These are phyloP conservation scores for Pseudeuparius sepicola DNA, from an alignment of 2,888 invertebrate species.

Conservation along the genomic window DNA sequence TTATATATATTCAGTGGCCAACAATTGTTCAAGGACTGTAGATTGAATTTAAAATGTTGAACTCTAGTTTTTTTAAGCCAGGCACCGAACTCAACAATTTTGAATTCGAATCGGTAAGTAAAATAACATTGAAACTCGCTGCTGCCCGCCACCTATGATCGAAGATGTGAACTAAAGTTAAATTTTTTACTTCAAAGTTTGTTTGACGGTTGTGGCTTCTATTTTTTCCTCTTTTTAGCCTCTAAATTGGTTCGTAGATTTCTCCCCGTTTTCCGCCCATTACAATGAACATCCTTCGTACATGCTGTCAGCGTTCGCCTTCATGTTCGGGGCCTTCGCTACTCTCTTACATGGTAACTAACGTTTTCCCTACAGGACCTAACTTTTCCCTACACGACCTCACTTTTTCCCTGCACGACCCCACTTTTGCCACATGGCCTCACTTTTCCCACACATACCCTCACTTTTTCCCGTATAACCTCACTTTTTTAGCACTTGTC, in stretches of 20 bases:
- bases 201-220: no score
- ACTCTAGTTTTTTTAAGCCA: conserved; percentile 30
- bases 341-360: conserved; percentile 57
- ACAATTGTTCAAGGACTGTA: no score
- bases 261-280: conserved; percentile 44
- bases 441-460: no score
- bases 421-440: no score
- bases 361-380: not conserved
- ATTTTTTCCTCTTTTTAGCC: conserved; percentile 37
- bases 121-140: not conserved
- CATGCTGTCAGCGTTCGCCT: conserved; percentile 52
- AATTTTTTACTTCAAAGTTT: no score
- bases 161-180: no score
- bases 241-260: conserved; percentile 51
- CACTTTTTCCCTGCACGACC: not conserved
- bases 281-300: conserved; percentile 60
- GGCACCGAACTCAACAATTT: conserved; percentile 32
- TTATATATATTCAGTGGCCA: no score
- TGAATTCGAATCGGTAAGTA: conserved; percentile 33
- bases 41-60: no score
- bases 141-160: no score
- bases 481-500: conserved; percentile 46
- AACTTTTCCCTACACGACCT: conserved; percentile 23
- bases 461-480: not conserved
- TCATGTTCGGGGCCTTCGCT: conserved; percentile 49